Conservation (phyloP, 2,113 vertebrate genomes). For the Malurus melanocephalus region DNA sequence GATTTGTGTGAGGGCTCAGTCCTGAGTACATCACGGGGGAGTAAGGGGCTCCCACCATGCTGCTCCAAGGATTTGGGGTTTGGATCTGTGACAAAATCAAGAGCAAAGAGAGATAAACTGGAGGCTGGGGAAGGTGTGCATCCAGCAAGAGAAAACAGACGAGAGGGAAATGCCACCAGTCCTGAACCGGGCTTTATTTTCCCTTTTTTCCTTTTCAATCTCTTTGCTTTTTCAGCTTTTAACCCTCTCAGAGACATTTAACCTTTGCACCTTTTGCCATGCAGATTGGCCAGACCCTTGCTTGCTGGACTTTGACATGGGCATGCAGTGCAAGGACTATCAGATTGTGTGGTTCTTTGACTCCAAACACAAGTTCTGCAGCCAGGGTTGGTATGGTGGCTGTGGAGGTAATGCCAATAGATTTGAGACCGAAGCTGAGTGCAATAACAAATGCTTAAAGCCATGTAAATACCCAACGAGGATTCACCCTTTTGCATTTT, state of each 20-base stretch:
- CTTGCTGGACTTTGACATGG: slow-evolving; percentile 83
- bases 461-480: slow-evolving; percentile 72
- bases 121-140: not conserved
- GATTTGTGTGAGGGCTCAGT: not conserved
- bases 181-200: not conserved
- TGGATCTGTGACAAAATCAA: not conserved
- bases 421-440: slow-evolving; percentile 81
- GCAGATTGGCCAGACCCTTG: slow-evolving; percentile 79
- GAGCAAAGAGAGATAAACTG: not conserved
- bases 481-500: slow-evolving; percentile 7
- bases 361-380: slow-evolving; percentile 82
- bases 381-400: slow-evolving; percentile 84
- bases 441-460: slow-evolving; percentile 75
- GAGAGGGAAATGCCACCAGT: not conserved
- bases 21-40: not conserved
- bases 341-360: slow-evolving; percentile 88
- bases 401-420: slow-evolving; percentile 85
- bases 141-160: not conserved
- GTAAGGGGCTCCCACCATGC: not conserved
- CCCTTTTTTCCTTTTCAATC: not conserved
- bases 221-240: slow-evolving; percentile 52
- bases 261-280: slow-evolving; percentile 60
- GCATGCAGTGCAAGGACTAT: slow-evolving; percentile 83
- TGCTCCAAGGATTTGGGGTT: not conserved
- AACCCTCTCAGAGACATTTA: slow-evolving; percentile 22